Evolutionary conservation across 1,140 invertebrate species (phyloP).

Genomic region (Papilio helenus): DNA sequence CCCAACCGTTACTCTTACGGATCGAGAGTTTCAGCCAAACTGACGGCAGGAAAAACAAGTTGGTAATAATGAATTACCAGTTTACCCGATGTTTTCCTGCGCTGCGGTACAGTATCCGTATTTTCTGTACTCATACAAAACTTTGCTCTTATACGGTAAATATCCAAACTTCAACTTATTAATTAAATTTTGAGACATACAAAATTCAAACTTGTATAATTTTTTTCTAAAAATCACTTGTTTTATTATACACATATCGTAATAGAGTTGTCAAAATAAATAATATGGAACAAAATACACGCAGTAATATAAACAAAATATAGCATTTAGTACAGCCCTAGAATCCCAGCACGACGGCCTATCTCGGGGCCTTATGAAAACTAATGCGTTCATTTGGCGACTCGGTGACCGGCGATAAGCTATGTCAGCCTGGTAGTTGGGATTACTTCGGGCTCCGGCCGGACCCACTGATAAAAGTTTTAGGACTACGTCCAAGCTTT

Average conservation of each 20-base stretch:
- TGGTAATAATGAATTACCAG: constrained; percentile 67
- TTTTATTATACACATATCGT: too few relatives aligned
- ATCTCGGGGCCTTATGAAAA: constrained; percentile 65
- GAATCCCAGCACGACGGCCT: constrained; percentile 46
- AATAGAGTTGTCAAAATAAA: too few relatives aligned
- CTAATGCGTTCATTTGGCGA: constrained; percentile 69
- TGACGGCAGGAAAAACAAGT: constrained; percentile 65
- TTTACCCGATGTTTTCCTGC: constrained; percentile 51
- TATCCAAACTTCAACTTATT: too few relatives aligned
- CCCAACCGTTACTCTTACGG: constrained; percentile 54
- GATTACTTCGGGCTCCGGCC: constrained; percentile 50
- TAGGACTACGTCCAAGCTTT: constrained; percentile 36
- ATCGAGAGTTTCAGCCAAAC: constrained; percentile 50
- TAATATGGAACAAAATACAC: background rate
- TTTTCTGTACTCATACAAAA: constrained; percentile 51
- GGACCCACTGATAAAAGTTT: constrained; percentile 40
- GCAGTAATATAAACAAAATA: background rate
- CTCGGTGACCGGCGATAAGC: constrained; percentile 58
- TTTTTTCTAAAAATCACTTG: too few relatives aligned
- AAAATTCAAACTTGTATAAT: too few relatives aligned
- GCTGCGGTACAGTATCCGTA: constrained; percentile 48
- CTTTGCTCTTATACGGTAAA: too few relatives aligned
- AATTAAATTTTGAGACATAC: too few relatives aligned
- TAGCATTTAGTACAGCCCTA: constrained; percentile 32
- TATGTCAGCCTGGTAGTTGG: constrained; percentile 54